A percentile compares a stretch with the other conserved stretches of the same genome.
Conservation (phyloP, 2,797 vertebrate genomes). For the Champsocephalus esox region DNA sequence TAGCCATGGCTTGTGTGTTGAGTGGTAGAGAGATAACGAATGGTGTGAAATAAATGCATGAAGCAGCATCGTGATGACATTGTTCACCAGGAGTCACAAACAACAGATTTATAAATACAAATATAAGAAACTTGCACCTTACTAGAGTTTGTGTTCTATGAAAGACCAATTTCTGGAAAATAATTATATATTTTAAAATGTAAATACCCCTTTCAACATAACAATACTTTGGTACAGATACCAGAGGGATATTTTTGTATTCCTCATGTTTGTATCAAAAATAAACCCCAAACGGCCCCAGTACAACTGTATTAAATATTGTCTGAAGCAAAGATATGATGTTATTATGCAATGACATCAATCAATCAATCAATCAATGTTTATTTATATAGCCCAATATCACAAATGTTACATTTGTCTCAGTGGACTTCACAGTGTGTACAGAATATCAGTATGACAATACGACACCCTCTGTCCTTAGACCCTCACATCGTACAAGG, state of each 20-base stretch:
- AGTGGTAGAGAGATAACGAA: slow-evolving; percentile 38
- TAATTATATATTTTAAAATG: not conserved
- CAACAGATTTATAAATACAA: not conserved
- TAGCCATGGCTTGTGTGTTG: slow-evolving; percentile 78
- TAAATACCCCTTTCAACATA: not conserved
- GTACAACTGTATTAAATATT: no score
- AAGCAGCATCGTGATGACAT: slow-evolving; percentile 10
- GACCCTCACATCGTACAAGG: no score
- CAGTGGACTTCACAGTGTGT: no score
- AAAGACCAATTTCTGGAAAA: not conserved
- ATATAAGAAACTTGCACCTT: not conserved
- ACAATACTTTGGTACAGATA: not conserved
- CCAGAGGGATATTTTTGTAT: no score
- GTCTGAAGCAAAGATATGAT: not conserved
- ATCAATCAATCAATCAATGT: no score
- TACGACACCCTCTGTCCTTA: no score
- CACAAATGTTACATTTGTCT: no score
- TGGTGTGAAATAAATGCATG: slow-evolving; percentile 66
- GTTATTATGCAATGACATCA: no score
- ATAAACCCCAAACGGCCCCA: no score
- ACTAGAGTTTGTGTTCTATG: not conserved
- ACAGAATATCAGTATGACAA: no score
- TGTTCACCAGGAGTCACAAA: slow-evolving; percentile 4
- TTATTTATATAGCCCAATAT: no score
- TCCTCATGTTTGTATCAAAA: no score